Evolutionary conservation across 2,888 invertebrate species (phyloP).

Genomic region (Eilema depressum): DNA sequence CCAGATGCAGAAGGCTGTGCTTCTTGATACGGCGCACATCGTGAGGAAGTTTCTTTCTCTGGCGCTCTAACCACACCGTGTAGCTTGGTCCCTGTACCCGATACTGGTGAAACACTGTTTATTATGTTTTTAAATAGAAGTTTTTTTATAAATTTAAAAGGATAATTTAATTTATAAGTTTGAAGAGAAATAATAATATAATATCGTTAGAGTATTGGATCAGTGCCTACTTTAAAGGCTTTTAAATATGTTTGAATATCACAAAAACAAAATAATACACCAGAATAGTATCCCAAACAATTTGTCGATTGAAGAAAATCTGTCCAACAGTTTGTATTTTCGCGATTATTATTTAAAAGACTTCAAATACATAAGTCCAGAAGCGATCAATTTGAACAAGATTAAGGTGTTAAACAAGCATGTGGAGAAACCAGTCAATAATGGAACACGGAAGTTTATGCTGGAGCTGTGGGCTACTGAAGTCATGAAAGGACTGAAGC

Average conservation of each 20-base stretch:
- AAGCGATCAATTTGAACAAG: constrained; percentile 54
- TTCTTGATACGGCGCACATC: too few relatives aligned
- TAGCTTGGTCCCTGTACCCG: too few relatives aligned
- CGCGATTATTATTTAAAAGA: constrained; percentile 76
- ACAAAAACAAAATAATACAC: constrained; percentile 46
- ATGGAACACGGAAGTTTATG: constrained; percentile 46
- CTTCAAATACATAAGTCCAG: constrained; percentile 74
- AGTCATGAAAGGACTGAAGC: constrained; percentile 73
- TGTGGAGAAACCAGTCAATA: constrained; percentile 36
- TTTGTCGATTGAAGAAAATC: constrained; percentile 46
- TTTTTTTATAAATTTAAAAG: too few relatives aligned
- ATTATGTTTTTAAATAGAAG: too few relatives aligned
- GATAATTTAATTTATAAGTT: too few relatives aligned
- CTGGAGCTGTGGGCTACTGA: constrained; percentile 69
- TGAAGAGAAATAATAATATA: too few relatives aligned
- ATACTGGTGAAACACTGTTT: too few relatives aligned
- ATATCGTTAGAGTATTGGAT: too few relatives aligned
- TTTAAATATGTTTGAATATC: constrained; percentile 48
- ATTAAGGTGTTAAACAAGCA: constrained; percentile 37
- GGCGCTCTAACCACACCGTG: too few relatives aligned
- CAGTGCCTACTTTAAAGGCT: too few relatives aligned
- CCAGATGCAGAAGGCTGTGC: too few relatives aligned
- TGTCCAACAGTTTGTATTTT: constrained; percentile 58
- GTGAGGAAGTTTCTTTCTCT: too few relatives aligned
- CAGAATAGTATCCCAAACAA: constrained; percentile 46